A percentile compares a stretch with the other conserved stretches of the same genome.
phyloP scores from a whole-genome alignment of 2,888 invertebrate species.

The Lamellibrachia satsuma region DNA sequence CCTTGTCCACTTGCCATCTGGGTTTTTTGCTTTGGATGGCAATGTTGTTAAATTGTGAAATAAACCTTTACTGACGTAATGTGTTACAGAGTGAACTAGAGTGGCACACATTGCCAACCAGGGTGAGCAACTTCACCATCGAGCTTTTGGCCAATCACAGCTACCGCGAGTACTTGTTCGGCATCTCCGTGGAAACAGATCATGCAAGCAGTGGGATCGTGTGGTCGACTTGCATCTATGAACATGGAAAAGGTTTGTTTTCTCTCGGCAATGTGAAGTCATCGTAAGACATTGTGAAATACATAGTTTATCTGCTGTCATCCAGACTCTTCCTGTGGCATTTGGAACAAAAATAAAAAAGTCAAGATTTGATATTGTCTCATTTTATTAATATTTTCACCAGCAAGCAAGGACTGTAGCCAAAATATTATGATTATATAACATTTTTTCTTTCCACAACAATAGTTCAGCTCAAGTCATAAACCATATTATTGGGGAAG shows the following conservation, averaged over 20 bases:
- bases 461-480: too few relatives aligned
- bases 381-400: too few relatives aligned
- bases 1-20: neutral
- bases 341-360: too few relatives aligned
- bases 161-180: neutral
- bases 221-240: neutral
- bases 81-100: neutral
- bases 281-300: neutral
- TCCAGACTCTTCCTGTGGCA: too few relatives aligned
- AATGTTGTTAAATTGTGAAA: too few relatives aligned
- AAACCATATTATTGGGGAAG: too few relatives aligned
- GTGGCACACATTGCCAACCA: neutral
- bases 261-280: neutral
- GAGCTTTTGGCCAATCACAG: neutral
- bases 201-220: neutral
- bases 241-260: neutral
- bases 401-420: too few relatives aligned
- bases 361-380: too few relatives aligned
- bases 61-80: neutral
- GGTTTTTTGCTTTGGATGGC: neutral
- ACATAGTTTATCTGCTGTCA: too few relatives aligned
- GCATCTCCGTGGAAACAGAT: neutral
- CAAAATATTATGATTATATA: too few relatives aligned
- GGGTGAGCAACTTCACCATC: neutral
- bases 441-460: too few relatives aligned